phyloP scores from a whole-genome alignment of 2,113 vertebrate species.

The Andinoacara biseriatus region DNA sequence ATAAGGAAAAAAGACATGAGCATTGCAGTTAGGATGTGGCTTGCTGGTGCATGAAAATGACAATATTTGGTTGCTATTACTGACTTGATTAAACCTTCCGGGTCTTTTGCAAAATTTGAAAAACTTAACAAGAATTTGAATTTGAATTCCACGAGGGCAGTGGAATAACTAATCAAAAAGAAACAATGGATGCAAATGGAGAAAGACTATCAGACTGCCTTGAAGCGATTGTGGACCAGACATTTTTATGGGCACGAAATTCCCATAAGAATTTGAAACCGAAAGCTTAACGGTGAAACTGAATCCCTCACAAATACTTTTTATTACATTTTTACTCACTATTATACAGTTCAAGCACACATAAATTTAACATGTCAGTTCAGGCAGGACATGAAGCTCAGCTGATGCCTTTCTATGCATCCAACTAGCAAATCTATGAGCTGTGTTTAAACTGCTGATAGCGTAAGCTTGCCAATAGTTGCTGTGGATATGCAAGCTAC shows the following conservation, averaged over 20 bases:
- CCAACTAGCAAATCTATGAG: no score
- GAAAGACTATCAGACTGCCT: no score
- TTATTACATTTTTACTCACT: no score
- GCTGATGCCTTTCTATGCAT: no score
- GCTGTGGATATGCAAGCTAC: no score
- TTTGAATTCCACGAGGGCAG: neutral
- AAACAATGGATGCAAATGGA: neutral
- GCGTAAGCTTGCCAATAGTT: no score
- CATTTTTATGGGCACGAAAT: neutral
- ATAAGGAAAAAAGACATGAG: neutral
- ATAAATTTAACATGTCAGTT: no score
- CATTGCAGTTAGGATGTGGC: fast-evolving
- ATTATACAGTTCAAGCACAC: no score
- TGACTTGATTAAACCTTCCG: conserved; percentile 1
- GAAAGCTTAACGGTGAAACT: neutral
- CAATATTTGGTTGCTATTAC: fast-evolving
- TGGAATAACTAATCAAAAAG: neutral
- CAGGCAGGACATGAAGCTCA: no score
- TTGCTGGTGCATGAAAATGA: neutral
- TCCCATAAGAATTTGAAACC: neutral
- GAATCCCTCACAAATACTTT: neutral
- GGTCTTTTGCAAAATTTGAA: neutral
- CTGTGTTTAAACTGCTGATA: no score
- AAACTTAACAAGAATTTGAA: neutral
- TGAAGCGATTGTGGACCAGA: neutral